Conservation (phyloP, 2,797 vertebrate species). For the Diplodus sargus region DNA sequence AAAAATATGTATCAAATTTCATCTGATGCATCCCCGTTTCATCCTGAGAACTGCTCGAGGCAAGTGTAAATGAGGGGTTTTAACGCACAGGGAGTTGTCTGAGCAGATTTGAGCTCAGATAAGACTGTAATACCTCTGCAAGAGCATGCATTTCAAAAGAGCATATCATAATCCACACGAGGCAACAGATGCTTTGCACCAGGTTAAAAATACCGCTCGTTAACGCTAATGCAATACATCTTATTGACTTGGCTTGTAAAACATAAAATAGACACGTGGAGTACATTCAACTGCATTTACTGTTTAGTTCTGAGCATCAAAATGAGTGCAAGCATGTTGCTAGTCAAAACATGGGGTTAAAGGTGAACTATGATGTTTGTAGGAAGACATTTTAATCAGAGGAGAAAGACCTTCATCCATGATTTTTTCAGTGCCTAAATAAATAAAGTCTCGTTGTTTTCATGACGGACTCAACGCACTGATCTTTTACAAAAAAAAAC, state of each 20-base stretch:
- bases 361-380: too few species aligned
- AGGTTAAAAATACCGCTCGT: background rate
- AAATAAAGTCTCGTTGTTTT: too few species aligned
- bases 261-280: background rate
- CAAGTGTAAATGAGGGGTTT: constrained; percentile 22
- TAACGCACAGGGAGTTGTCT: constrained; percentile 2
- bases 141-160: constrained; percentile 16
- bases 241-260: background rate
- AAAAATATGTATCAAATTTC: background rate
- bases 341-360: too few species aligned
- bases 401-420: too few species aligned
- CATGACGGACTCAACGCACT: too few species aligned
- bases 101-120: constrained; percentile 15
- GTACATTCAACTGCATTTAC: background rate
- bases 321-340: too few species aligned
- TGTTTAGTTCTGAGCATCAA: background rate
- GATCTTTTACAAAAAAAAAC: too few species aligned
- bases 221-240: background rate
- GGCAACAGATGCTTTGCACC: constrained; percentile 21
- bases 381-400: too few species aligned
- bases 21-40: background rate
- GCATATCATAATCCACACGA: constrained; percentile 18
- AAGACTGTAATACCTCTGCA: constrained; percentile 7
- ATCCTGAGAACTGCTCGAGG: constrained; percentile 18
- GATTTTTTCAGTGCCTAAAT: too few species aligned